A percentile compares a stretch with the other conserved stretches of the same genome.
Evolutionary conservation across 2,113 vertebrate species (phyloP).

Genomic region (Crocuta crocuta): DNA sequence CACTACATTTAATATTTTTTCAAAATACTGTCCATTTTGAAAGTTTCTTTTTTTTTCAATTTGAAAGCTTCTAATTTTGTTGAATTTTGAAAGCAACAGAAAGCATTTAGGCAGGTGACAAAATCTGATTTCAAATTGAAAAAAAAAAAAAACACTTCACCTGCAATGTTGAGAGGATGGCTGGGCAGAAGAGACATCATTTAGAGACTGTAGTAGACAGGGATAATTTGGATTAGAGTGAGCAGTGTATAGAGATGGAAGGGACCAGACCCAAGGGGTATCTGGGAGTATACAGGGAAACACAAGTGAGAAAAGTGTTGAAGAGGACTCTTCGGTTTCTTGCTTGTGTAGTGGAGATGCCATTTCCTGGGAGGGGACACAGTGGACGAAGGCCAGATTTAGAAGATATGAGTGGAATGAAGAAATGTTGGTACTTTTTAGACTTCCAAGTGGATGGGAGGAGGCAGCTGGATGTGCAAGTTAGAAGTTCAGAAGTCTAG

Average conservation of each 20-base stretch:
- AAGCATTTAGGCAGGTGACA: not conserved
- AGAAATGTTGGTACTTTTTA: not conserved
- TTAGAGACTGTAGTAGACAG: not conserved
- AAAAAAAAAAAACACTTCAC: not conserved
- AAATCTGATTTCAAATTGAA: not conserved
- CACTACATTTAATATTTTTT: too few species aligned
- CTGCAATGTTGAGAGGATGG: not conserved
- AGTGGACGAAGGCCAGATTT: not conserved
- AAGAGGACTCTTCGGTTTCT: not conserved
- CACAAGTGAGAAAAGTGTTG: not conserved
- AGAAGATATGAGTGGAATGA: not conserved
- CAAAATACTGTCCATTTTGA: too few species aligned
- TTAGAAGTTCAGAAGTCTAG: slow-evolving; percentile 9
- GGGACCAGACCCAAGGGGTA: not conserved
- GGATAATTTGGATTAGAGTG: not conserved
- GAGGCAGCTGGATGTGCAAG: not conserved
- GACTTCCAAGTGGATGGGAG: not conserved
- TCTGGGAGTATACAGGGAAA: not conserved
- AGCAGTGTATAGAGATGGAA: not conserved
- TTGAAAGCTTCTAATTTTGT: not conserved
- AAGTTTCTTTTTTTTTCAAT: too few species aligned
- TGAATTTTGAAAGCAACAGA: not conserved
- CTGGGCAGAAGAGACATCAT: not conserved
- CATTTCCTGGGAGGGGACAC: not conserved
- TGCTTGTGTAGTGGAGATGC: not conserved